Base-by-base conservation (phyloP, 2,113 vertebrate genomes). In the Enhydra lutris region DNA sequence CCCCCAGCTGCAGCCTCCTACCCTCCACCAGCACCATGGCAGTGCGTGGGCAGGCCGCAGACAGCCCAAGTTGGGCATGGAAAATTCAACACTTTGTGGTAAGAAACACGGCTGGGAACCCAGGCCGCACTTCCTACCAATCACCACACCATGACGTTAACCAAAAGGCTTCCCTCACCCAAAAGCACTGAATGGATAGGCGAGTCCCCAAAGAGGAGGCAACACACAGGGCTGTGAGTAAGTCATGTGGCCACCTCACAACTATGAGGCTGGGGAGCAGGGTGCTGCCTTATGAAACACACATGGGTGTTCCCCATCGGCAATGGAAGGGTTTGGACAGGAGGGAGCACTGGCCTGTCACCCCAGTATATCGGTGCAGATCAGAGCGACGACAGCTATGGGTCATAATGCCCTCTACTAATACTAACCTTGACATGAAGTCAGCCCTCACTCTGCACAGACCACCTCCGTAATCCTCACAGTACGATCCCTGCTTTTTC, bases 241-340 rank as follows among this genome's bases (percentile, higher is more conserved):
- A 92, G 57, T 73, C 61, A 65, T 3, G 4, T 42, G 59, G 36
- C 59, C 31, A n/a, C 31, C n/a, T 42, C 36, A 36, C 0, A 1
- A 31, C 65, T 13, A 4, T 24, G 74, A 81, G 65, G 84, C 39
- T 73, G 23, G 36, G 34, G 29, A 47, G 6, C 21, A 81, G 23
- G 42, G 50, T 83, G 69, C 18, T 42, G 76, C 36, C 29, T 82
- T 18, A 31, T 39, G 50, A 86, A 90, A 36, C 14, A 1, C 42
- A 92, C 42, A 8, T 12, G 20, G 20, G 10, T 42, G 4, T 21
- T 26, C 57, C 13, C 61, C 45, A 63, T 24, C 20, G 31, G 21
- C 23, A 26, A 67, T 0, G 2, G 7, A 84, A 79, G 20, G 61
- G 42, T 1, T 3, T 12, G 1, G 12, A 57, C 1, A 79, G 17